Percentiles rank a stretch among this genome's conserved stretches.
Conservation (phyloP, 2,113 vertebrate species). For the Pollimyrus isidori region DNA sequence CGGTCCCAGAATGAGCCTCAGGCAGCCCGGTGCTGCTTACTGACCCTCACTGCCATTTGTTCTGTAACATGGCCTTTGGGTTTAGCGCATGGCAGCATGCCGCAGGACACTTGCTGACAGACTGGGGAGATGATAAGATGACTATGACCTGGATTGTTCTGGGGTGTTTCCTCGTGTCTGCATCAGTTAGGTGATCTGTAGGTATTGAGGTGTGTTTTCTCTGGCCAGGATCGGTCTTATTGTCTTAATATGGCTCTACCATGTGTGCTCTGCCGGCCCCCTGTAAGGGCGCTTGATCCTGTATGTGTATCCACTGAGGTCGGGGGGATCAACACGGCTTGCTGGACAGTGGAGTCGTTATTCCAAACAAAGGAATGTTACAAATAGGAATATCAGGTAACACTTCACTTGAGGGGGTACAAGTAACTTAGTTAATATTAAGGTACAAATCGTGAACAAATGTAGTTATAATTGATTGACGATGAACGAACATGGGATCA, state of each 20-base stretch:
- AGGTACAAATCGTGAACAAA: not conserved
- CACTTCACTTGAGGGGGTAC: not conserved
- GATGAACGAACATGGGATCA: not conserved
- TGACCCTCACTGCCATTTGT: constrained; percentile 10
- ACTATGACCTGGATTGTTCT: not conserved
- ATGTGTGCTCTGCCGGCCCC: no score
- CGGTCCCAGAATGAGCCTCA: not conserved
- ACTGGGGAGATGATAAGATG: not conserved
- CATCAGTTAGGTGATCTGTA: not conserved
- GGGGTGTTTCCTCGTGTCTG: not conserved
- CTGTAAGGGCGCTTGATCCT: not conserved
- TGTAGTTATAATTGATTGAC: not conserved
- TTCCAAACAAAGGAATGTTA: not conserved
- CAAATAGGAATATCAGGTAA: not conserved
- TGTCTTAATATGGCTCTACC: not conserved
- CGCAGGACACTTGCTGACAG: not conserved
- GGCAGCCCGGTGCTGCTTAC: not conserved
- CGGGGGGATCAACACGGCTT: not conserved
- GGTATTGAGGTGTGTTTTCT: not conserved
- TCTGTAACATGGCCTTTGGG: not conserved
- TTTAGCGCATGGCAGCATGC: not conserved
- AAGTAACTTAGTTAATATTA: not conserved
- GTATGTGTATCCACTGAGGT: not conserved
- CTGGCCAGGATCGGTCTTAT: not conserved
- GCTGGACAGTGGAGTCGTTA: not conserved